These are phyloP conservation scores for Drosophila sordidula DNA, from an alignment of 2,888 invertebrate genomes.

Conservation along the genomic window DNA sequence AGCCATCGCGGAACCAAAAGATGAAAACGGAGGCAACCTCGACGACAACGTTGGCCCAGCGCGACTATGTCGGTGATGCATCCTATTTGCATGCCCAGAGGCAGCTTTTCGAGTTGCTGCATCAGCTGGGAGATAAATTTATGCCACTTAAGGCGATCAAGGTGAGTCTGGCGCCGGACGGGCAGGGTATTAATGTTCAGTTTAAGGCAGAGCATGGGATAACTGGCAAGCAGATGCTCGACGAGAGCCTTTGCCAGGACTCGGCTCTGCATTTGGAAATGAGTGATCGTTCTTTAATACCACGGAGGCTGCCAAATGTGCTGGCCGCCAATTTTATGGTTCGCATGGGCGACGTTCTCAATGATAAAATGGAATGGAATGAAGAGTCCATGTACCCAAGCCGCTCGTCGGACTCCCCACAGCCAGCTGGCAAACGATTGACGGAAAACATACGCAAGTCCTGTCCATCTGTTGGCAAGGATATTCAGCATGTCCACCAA, in stretches of 20 bases:
- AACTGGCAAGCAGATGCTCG: slow-evolving; percentile 22
- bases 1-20: not conserved
- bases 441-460: slow-evolving; percentile 5
- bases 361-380: slow-evolving; percentile 38
- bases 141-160: slow-evolving; percentile 44
- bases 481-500: not conserved
- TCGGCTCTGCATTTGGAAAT: slow-evolving; percentile 39
- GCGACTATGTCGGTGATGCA: slow-evolving; percentile 33
- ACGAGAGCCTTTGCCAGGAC: slow-evolving; percentile 36
- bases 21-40: slow-evolving; percentile 41
- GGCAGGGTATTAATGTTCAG: slow-evolving; percentile 48
- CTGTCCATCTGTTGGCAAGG: not conserved
- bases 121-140: slow-evolving; percentile 45
- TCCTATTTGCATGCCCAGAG: slow-evolving; percentile 39
- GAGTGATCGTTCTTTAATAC: slow-evolving; percentile 29
- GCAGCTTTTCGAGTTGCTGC: slow-evolving; percentile 45
- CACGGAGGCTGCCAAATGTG: slow-evolving; percentile 44
- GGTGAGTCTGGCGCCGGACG: slow-evolving; percentile 36
- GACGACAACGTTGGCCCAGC: slow-evolving; percentile 37
- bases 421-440: not conserved
- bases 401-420: not conserved
- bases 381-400: slow-evolving; percentile 3
- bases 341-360: slow-evolving; percentile 44
- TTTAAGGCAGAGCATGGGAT: slow-evolving; percentile 25
- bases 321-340: slow-evolving; percentile 47